Conservation (phyloP, 2,113 vertebrate genomes). For the Macaca mulatta region DNA sequence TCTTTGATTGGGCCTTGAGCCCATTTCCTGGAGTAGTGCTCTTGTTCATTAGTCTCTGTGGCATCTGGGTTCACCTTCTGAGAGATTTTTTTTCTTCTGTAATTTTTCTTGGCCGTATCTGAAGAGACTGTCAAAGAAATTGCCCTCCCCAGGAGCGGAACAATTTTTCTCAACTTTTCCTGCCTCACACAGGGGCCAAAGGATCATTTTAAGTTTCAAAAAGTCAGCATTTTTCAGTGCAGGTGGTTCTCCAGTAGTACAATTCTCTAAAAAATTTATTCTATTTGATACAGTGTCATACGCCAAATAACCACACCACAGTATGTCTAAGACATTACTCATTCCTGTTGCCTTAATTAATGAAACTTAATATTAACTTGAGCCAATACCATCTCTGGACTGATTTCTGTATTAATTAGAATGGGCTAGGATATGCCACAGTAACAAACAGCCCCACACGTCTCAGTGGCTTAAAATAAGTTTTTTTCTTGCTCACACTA, state of each 20-base stretch:
- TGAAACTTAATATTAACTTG: neutral
- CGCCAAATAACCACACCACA: neutral
- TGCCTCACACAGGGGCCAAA: neutral
- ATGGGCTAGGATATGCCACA: neutral
- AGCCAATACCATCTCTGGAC: neutral
- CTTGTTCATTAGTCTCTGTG: neutral
- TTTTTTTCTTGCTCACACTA: neutral
- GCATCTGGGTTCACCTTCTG: neutral
- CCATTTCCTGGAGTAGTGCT: neutral
- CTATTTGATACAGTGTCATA: neutral
- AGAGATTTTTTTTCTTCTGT: neutral
- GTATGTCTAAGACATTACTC: neutral
- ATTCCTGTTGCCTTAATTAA: neutral
- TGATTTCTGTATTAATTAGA: neutral
- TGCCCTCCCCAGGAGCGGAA: neutral
- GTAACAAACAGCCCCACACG: neutral
- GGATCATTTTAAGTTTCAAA: neutral
- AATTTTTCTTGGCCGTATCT: neutral
- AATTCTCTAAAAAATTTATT: neutral
- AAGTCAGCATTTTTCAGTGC: neutral
- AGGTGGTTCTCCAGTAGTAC: neutral
- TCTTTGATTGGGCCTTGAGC: neutral
- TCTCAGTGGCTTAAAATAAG: neutral
- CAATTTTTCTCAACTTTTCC: neutral
- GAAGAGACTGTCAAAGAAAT: neutral